Percentiles rank a stretch among this genome's conserved stretches.
Conservation (phyloP, 2,797 vertebrate species). For the Synaphobranchus kaupii region DNA sequence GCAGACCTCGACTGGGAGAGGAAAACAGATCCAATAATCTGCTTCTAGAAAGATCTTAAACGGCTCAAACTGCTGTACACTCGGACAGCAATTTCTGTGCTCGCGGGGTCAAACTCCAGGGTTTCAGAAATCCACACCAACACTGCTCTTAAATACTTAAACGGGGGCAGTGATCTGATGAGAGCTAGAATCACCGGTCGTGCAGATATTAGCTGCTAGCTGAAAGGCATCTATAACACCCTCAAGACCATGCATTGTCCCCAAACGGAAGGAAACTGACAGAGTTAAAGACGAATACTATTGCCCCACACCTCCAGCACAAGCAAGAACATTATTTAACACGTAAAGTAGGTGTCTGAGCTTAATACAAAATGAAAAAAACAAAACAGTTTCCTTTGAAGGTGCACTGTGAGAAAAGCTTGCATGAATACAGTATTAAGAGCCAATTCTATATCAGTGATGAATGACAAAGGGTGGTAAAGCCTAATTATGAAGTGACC, state of each 20-base stretch:
- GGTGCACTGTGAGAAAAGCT: not conserved
- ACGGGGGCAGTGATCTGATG: not conserved
- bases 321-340: not conserved
- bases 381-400: not conserved
- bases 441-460: not conserved
- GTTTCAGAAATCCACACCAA: not conserved
- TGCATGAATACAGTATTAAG: not conserved
- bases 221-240: not conserved
- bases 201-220: not conserved
- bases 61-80: not conserved
- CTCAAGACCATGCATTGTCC: not conserved
- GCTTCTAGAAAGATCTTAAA: not conserved
- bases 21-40: not conserved
- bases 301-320: not conserved
- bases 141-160: not conserved
- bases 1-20: not conserved
- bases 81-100: not conserved
- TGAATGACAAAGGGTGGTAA: not conserved
- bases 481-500: conserved; percentile 14
- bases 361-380: not conserved
- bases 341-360: not conserved
- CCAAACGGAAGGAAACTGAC: not conserved
- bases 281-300: not conserved
- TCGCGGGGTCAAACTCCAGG: not conserved
- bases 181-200: not conserved